phyloP scores from a whole-genome alignment of 2,888 invertebrate species.

The Cataglyphis altisquamis region DNA sequence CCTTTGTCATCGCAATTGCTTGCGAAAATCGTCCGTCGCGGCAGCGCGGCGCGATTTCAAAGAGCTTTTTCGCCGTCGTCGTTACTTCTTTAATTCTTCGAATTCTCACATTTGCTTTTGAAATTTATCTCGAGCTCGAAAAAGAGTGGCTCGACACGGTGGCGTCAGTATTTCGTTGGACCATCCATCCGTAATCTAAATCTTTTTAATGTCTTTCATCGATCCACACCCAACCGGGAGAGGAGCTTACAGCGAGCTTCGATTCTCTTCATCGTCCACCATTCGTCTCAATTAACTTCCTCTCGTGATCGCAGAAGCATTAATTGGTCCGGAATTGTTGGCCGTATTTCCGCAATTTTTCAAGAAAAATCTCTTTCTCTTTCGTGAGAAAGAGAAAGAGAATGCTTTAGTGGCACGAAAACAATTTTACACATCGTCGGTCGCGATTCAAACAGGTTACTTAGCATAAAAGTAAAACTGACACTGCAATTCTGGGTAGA shows the following conservation, averaged over 20 bases:
- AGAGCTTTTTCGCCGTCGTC: neutral
- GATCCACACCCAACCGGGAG: conserved; percentile 25
- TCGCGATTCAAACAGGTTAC: conserved; percentile 7
- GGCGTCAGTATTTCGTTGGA: conserved; percentile 43
- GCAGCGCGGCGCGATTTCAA: neutral
- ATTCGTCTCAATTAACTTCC: conserved; percentile 55
- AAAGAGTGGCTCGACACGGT: conserved; percentile 47
- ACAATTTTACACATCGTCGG: neutral
- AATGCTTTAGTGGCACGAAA: neutral
- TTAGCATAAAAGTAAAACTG: neutral
- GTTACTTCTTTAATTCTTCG: conserved; percentile 38
- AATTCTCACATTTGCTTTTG: conserved; percentile 4
- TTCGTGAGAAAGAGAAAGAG: neutral
- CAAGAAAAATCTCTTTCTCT: neutral
- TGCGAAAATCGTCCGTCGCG: neutral
- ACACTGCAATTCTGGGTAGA: neutral
- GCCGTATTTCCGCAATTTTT: conserved; percentile 39
- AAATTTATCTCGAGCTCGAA: conserved; percentile 47
- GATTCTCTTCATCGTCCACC: conserved; percentile 19
- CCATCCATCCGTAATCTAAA: conserved; percentile 46
- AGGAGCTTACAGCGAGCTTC: conserved; percentile 27
- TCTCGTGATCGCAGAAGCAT: conserved; percentile 26
- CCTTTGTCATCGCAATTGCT: conserved; percentile 12
- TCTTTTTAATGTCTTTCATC: conserved; percentile 55
- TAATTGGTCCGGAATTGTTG: conserved; percentile 41